phyloP scores from a whole-genome alignment of 2,797 vertebrate species.

The Masticophis lateralis region DNA sequence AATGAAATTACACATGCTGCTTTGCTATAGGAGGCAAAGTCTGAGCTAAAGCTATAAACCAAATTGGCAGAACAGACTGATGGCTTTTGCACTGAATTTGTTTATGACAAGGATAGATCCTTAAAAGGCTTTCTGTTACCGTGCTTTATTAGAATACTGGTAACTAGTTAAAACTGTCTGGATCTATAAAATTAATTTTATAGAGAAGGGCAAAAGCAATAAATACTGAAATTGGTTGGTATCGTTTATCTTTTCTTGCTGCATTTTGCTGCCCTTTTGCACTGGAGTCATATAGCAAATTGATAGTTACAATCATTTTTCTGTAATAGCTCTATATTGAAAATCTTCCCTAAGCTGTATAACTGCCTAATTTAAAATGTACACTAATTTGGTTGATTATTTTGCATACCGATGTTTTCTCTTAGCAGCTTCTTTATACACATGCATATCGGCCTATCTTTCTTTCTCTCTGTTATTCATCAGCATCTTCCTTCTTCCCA shows the following conservation, averaged over 20 bases:
- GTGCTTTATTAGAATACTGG: not conserved
- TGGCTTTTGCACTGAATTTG: not conserved
- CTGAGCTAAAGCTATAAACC: not conserved
- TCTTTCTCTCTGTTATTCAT: conserved; percentile 24
- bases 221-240: not conserved
- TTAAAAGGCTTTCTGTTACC: conserved; percentile 8
- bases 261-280: not conserved
- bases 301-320: conserved; percentile 45
- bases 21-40: not conserved
- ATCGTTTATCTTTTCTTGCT: conserved; percentile 28
- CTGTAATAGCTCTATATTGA: conserved; percentile 6
- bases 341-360: conserved; percentile 41
- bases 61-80: not conserved
- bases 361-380: rapidly evolving
- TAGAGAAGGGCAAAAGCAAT: conserved; percentile 31
- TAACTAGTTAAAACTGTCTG: not conserved
- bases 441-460: not conserved
- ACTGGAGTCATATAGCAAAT: rapidly evolving
- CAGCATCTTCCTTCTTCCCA: not conserved
- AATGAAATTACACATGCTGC: not conserved
- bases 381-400: conserved; percentile 7
- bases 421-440: conserved; percentile 11
- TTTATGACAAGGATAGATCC: conserved; percentile 3
- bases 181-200: conserved; percentile 26
- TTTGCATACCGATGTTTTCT: conserved; percentile 21